Evolutionary conservation across 2,113 vertebrate genomes (phyloP), one percentile per base, ranked within the genome.

Genomic region (Zapornia atra): DNA sequence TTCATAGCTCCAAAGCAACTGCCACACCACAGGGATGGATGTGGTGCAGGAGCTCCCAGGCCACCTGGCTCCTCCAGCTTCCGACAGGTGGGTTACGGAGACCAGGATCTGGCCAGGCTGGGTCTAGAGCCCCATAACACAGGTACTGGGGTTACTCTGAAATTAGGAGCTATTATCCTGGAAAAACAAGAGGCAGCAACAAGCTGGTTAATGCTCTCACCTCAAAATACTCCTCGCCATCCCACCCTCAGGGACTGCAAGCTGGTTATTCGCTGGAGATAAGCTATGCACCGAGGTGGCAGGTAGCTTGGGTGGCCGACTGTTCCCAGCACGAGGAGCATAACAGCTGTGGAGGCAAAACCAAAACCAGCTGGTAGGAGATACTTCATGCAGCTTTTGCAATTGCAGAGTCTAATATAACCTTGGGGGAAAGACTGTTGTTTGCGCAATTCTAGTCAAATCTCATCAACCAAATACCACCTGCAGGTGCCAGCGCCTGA

Each of bases 251-350:
- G 51, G 51, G 29, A 15, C 38, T 53, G 28, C 40, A 73, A 5
- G 24, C 0, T 69, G 12, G 3, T 53, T 65, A 13, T 69, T 57
- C 57, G 33, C 24, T 66, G 63, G 18, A 38, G 33, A 57, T 64
- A 34, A 76, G 33, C 46, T n/a, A 21, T 24, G 13, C 9, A 46
- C 14, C n/a, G 18, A 21, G 15, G 7, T 51, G n/a, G 15, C 44
- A 34, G 50, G 44, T 28, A 25, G 20, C 56, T 59, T 33, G 16
- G 25, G 56, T 4, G 5, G 26, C 16, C 0, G 0, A 28, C 5
- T 11, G 56, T 33, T 33, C 46, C 34, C 34, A 38, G 38, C 1
- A 1, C 20, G 38, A 46, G 0, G 0, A 38, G 33, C 1, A 8
- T 20, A 17, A 17, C 17, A 33, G 34, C 17, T 56, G 17, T 12